phyloP scores from a whole-genome alignment of 2,113 vertebrate genomes.

The Casuarius casuarius region DNA sequence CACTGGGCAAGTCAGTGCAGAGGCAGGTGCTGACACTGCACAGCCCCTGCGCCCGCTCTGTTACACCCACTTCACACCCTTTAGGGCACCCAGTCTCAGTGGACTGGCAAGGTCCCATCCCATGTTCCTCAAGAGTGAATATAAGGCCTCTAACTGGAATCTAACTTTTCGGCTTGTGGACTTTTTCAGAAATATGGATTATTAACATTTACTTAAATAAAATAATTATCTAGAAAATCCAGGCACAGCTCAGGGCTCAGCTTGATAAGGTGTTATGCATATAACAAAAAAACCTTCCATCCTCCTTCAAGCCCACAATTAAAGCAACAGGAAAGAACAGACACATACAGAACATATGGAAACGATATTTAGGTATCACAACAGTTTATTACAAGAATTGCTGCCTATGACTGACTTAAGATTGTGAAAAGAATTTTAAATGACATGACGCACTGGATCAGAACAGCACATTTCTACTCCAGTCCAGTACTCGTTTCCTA shows the following conservation, averaged over 20 bases:
- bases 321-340: background rate
- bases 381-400: background rate
- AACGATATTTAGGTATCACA: background rate
- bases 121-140: background rate
- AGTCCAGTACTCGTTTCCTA: background rate
- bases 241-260: background rate
- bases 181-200: background rate
- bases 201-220: background rate
- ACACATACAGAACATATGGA: background rate
- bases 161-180: background rate
- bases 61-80: rapidly evolving
- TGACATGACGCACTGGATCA: background rate
- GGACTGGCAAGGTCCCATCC: background rate
- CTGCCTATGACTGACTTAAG: background rate
- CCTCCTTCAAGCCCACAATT: background rate
- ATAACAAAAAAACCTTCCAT: background rate
- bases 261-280: background rate
- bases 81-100: background rate
- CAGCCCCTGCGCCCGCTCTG: rapidly evolving
- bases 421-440: background rate
- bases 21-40: background rate
- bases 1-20: rapidly evolving
- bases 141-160: background rate
- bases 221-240: slow-evolving; percentile 6
- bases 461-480: background rate